phyloP scores from a whole-genome alignment of 2,888 invertebrate species.

The Mesoligia furuncula region DNA sequence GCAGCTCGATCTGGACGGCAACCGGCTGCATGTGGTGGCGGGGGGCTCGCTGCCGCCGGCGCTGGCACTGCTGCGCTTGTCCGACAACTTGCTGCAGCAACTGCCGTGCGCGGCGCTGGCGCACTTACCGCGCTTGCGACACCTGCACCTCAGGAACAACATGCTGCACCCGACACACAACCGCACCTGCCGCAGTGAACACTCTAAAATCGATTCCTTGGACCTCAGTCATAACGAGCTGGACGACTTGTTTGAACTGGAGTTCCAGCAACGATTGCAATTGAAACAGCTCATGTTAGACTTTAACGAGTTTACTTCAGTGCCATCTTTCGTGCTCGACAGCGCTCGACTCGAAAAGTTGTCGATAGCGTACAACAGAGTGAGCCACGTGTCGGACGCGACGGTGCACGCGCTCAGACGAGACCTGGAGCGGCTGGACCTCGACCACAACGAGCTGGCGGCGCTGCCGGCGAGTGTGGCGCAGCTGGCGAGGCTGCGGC shows the following conservation, averaged over 20 bases:
- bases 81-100: conserved; percentile 91
- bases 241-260: conserved; percentile 90
- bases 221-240: conserved; percentile 95
- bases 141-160: conserved; percentile 91
- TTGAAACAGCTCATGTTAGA: conserved; percentile 94
- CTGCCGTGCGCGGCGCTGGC: conserved; percentile 90
- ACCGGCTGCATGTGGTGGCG: conserved; percentile 91
- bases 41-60: conserved; percentile 91
- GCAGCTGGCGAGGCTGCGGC: conserved; percentile 91
- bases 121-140: conserved; percentile 90
- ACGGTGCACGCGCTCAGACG: conserved; percentile 92
- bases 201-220: conserved; percentile 92
- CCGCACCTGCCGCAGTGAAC: conserved; percentile 76
- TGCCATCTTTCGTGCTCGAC: conserved; percentile 92
- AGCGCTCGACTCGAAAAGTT: conserved; percentile 93
- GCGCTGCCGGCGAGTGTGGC: conserved; percentile 91
- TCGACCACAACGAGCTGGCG: conserved; percentile 93
- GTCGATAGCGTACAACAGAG: conserved; percentile 93
- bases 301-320: conserved; percentile 92
- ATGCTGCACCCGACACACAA: conserved; percentile 70
- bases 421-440: conserved; percentile 93
- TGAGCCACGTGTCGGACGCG: conserved; percentile 91
- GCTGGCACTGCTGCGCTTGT: conserved; percentile 91
- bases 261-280: conserved; percentile 92
- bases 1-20: conserved; percentile 92